Conservation (phyloP, 2,888 invertebrate species). For the Ethmia dodecea region DNA sequence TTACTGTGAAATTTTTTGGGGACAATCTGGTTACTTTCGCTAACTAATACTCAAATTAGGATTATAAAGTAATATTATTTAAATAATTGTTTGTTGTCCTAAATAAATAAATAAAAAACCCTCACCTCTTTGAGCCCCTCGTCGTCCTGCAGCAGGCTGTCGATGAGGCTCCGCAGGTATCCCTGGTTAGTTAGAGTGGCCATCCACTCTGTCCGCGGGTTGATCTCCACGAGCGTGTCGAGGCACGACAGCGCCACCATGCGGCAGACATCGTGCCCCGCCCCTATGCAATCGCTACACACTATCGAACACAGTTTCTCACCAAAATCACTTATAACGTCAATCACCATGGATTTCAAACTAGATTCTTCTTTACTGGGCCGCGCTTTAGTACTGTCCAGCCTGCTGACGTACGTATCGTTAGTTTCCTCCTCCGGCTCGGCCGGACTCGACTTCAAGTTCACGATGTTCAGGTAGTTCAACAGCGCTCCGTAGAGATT, state of each 20-base stretch:
- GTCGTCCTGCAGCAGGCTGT: conserved; percentile 87
- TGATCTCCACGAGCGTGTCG: conserved; percentile 86
- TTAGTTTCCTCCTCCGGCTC: conserved; percentile 55
- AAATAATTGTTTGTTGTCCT: no score
- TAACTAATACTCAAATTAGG: no score
- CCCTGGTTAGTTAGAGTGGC: conserved; percentile 69
- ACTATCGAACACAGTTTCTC: conserved; percentile 87
- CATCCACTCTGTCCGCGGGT: conserved; percentile 80
- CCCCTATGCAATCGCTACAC: conserved; percentile 91
- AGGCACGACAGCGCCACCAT: conserved; percentile 92
- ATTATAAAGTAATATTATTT: no score
- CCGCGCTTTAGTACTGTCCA: conserved; percentile 77
- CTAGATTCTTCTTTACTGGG: conserved; percentile 49
- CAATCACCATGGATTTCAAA: conserved; percentile 58
- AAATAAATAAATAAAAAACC: conserved; percentile 2
- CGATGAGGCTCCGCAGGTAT: conserved; percentile 89
- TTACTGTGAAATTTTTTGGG: no score
- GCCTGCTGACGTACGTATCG: conserved; percentile 79
- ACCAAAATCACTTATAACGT: conserved; percentile 83
- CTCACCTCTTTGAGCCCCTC: conserved; percentile 77
- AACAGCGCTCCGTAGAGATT: conserved; percentile 91
- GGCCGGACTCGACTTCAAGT: conserved; percentile 62
- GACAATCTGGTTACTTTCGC: no score
- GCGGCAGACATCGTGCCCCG: conserved; percentile 90
- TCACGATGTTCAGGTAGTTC: conserved; percentile 87